These are phyloP conservation scores for Neotragus pygmaeus DNA, from an alignment of 2,113 vertebrate genomes.

Conservation along the genomic window DNA sequence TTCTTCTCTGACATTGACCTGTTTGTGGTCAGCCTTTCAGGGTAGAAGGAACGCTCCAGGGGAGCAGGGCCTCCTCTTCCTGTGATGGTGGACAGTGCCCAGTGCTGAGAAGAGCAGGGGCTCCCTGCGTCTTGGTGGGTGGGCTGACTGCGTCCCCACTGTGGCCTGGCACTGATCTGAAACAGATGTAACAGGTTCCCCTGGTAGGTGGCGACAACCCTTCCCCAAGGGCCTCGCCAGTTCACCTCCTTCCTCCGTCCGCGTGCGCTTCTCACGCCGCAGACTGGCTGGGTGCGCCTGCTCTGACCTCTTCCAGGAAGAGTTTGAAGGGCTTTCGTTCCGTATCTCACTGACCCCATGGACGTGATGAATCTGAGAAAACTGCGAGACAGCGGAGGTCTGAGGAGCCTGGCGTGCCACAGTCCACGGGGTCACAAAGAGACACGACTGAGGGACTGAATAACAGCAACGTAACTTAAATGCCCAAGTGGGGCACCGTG, in stretches of 20 bases:
- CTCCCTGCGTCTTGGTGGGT: no score
- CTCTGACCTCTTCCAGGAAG: no score
- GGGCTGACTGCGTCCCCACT: not conserved
- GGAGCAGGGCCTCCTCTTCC: no score
- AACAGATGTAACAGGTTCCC: not conserved
- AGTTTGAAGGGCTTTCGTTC: not conserved
- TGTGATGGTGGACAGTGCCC: not conserved
- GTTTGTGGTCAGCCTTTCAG: not conserved
- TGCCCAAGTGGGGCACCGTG: not conserved
- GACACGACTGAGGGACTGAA: not conserved
- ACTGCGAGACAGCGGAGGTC: not conserved
- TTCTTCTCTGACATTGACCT: not conserved
- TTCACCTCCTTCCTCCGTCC: not conserved
- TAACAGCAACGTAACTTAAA: rapidly evolving
- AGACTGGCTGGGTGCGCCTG: not conserved
- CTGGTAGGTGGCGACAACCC: not conserved
- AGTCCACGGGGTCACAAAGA: not conserved
- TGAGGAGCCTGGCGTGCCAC: not conserved
- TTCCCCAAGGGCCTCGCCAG: not conserved
- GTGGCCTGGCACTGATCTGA: no score
- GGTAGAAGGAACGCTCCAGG: not conserved
- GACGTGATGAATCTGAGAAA: not conserved
- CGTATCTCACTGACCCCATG: not conserved
- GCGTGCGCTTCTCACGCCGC: rapidly evolving
- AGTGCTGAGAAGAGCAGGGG: not conserved